Evolutionary conservation across 2,113 vertebrate genomes (phyloP).

Genomic region (Ammodytes marinus): DNA sequence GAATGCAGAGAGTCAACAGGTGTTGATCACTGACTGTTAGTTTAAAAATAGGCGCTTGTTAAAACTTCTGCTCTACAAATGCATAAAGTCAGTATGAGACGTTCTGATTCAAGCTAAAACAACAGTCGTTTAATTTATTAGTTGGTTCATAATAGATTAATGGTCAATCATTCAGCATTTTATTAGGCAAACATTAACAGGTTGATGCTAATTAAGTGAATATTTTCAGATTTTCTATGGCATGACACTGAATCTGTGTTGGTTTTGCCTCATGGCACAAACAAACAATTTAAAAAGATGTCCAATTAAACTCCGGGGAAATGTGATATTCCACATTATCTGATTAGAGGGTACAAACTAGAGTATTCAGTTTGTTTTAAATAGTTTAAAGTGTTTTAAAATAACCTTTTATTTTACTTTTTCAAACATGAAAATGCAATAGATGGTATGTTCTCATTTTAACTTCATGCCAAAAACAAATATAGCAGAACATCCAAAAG

Average conservation of each 20-base stretch:
- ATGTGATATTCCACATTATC: background rate
- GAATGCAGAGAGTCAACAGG: slow-evolving; percentile 19
- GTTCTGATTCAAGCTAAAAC: background rate
- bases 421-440: background rate
- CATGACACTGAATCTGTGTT: background rate
- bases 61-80: background rate
- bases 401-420: too few relatives aligned
- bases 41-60: slow-evolving; percentile 14
- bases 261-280: background rate
- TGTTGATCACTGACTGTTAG: background rate
- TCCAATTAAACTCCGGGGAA: background rate
- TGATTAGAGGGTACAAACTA: too few relatives aligned
- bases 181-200: background rate
- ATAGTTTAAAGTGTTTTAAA: too few relatives aligned
- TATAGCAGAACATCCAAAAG: background rate
- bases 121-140: background rate
- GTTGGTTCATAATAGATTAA: background rate
- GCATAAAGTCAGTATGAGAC: background rate
- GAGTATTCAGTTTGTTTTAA: too few relatives aligned
- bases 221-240: background rate
- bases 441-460: background rate
- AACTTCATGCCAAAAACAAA: background rate
- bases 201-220: background rate
- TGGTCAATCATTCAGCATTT: background rate
- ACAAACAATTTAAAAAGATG: background rate